Evolutionary conservation across 1,140 invertebrate species (phyloP).

Genomic region (Calycopis cecrops): DNA sequence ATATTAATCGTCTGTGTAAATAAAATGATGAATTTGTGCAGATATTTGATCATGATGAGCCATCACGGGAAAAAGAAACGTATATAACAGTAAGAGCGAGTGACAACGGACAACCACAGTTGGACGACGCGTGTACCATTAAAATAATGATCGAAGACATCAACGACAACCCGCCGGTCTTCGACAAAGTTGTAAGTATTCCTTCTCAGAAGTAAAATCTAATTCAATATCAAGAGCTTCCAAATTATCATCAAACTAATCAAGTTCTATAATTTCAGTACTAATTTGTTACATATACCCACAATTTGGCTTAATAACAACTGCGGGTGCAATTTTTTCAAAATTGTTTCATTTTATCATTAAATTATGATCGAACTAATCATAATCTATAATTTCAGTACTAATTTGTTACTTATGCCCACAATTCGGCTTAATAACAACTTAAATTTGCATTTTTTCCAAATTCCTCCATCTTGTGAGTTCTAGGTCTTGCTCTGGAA

Average conservation of each 20-base stretch:
- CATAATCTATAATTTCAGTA: slow-evolving; percentile 7
- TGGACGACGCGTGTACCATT: slow-evolving; percentile 92
- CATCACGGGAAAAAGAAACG: slow-evolving; percentile 87
- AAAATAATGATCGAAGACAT: slow-evolving; percentile 91
- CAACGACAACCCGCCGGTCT: slow-evolving; percentile 91
- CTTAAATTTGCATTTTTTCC: slow-evolving; percentile 10
- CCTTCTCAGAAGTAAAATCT: background rate
- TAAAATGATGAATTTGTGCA: slow-evolving; percentile 41
- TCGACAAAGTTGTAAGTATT: slow-evolving; percentile 83
- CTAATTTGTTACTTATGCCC: background rate
- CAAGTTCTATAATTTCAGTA: slow-evolving; percentile 7
- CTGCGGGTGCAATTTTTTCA: slow-evolving; percentile 13
- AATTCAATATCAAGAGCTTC: too few relatives aligned
- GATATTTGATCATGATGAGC: slow-evolving; percentile 90
- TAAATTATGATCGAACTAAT: background rate
- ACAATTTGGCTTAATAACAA: slow-evolving; percentile 16
- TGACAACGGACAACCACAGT: slow-evolving; percentile 88
- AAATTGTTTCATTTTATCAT: too few relatives aligned
- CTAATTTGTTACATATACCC: slow-evolving; percentile 1
- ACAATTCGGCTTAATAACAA: slow-evolving; percentile 17
- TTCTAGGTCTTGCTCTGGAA: slow-evolving; percentile 28
- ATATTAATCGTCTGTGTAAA: slow-evolving; percentile 10
- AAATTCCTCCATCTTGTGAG: slow-evolving; percentile 18
- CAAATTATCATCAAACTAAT: background rate
- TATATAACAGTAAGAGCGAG: slow-evolving; percentile 85